A percentile compares a stretch with the other conserved stretches of the same genome.
Conservation (phyloP, 2,113 vertebrate genomes). For the Podarcis cretensis region DNA sequence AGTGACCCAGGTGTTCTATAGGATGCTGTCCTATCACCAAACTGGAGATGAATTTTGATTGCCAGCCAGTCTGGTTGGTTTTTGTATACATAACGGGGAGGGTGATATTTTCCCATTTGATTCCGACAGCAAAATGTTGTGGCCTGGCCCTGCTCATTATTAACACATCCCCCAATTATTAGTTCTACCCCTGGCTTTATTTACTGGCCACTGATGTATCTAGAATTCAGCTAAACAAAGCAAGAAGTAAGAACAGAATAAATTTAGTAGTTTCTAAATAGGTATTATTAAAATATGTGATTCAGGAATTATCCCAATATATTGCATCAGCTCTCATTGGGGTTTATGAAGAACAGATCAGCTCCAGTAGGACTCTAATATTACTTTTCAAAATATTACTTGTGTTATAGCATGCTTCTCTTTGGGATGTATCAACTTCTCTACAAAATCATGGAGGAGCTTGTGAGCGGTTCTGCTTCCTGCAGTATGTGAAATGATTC, state of each 20-base stretch:
- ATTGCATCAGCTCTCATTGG: neutral
- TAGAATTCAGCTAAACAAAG: neutral
- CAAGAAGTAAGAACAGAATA: neutral
- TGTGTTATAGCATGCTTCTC: neutral
- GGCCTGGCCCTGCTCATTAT: too few relatives aligned
- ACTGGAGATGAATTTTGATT: too few relatives aligned
- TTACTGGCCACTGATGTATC: neutral
- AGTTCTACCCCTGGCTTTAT: neutral
- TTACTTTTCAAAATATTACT: neutral
- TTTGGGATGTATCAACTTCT: neutral
- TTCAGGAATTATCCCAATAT: neutral
- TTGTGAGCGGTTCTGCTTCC: neutral
- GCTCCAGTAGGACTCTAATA: neutral
- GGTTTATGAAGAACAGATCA: neutral
- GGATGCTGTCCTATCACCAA: too few relatives aligned
- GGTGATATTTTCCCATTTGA: too few relatives aligned
- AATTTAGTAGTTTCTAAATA: neutral
- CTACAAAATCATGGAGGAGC: neutral
- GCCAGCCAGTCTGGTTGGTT: too few relatives aligned
- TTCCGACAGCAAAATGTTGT: too few relatives aligned
- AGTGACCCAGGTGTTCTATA: too few relatives aligned
- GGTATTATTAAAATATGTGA: neutral
- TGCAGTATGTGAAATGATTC: constrained; percentile 1
- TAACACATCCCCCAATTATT: neutral
- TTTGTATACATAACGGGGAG: too few relatives aligned